phyloP scores from a whole-genome alignment of 2,888 invertebrate genomes.

The Parthenolecanium corni region DNA sequence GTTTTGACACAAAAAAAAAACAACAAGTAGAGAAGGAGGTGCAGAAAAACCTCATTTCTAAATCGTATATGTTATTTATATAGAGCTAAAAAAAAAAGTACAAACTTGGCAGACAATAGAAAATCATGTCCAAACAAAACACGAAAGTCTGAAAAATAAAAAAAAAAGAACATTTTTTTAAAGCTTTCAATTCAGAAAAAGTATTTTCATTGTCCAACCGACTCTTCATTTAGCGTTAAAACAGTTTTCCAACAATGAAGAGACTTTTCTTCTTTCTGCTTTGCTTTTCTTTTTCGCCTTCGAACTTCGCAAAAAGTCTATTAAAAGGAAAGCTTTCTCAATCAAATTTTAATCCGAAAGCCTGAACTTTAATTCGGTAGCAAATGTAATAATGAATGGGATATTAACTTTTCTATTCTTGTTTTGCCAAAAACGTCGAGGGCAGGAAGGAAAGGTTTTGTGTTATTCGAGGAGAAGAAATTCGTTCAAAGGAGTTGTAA shows the following conservation, averaged over 20 bases:
- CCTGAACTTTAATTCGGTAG: constrained; percentile 26
- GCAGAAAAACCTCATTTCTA: no score
- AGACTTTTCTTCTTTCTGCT: background rate
- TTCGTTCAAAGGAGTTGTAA: constrained; percentile 17
- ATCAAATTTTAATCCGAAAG: constrained; percentile 28
- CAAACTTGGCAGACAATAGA: constrained; percentile 1
- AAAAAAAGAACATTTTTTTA: constrained; percentile 26
- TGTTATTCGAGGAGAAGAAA: constrained; percentile 15
- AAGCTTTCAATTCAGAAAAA: constrained; percentile 18
- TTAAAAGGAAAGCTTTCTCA: constrained; percentile 22
- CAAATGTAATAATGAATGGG: constrained; percentile 28
- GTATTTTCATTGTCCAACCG: constrained; percentile 17
- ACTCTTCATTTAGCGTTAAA: constrained; percentile 27
- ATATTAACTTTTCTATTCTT: constrained; percentile 27
- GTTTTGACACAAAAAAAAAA: background rate
- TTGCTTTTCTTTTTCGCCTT: background rate
- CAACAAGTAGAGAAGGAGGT: background rate
- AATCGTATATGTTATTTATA: no score
- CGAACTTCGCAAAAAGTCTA: no score
- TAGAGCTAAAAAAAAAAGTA: no score
- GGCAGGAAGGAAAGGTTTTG: constrained; percentile 27
- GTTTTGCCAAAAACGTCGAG: constrained; percentile 19
- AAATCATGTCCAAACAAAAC: constrained; percentile 19
- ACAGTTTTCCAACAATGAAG: constrained; percentile 25
- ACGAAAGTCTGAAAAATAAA: background rate